Conservation (phyloP, 2,113 vertebrate species). For the Bucco capensis region DNA sequence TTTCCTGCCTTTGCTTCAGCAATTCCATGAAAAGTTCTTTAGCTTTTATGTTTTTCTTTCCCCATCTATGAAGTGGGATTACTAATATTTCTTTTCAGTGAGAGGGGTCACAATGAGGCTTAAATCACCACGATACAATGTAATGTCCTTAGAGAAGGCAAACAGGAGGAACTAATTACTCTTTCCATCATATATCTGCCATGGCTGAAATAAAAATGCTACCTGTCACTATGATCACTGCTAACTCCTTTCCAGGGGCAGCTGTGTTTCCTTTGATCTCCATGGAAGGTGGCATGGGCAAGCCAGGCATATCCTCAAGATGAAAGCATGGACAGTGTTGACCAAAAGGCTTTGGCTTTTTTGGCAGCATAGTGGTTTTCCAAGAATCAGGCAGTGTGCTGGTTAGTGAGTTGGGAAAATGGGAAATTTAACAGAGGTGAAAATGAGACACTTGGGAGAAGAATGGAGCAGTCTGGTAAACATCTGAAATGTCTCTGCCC, state of each 20-base stretch:
- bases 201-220: background rate
- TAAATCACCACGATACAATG: background rate
- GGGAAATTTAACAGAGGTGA: conserved; percentile 51
- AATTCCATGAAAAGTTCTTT: background rate
- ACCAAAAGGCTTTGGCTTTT: background rate
- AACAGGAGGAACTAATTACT: background rate
- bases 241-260: background rate
- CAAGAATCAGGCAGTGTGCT: background rate
- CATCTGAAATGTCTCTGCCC: conserved; percentile 41
- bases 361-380: background rate
- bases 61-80: background rate
- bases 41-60: background rate
- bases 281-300: background rate
- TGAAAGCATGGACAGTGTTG: background rate
- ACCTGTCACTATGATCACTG: background rate
- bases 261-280: background rate
- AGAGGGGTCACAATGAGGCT: background rate
- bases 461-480: conserved; percentile 24
- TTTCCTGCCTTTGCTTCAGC: background rate
- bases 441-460: conserved; percentile 45
- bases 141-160: background rate
- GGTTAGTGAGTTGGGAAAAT: conserved; percentile 32
- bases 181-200: background rate
- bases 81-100: background rate
- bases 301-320: background rate